Base-by-base conservation (phyloP, 2,113 vertebrate species). In the Microcebus lehilahytsara region DNA sequence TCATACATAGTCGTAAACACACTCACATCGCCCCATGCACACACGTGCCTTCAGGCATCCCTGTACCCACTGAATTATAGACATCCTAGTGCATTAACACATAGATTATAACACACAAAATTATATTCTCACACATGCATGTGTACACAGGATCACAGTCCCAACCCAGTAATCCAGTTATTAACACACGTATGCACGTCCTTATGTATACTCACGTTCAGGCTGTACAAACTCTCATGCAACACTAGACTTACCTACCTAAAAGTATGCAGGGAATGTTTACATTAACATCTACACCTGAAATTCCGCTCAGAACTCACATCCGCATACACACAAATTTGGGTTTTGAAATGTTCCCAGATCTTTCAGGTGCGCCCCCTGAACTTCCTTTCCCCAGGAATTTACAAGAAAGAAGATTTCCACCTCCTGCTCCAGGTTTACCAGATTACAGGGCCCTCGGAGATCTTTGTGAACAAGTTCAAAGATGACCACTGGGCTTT, bases 401-500 rank as follows among this genome's bases (percentile, higher is more conserved):
- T 98, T 86, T 99, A 99, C 97, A 99, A 99, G 97, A 99, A 99
- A 87, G 99, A 99, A 83, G 99, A 99, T 3, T 99, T 99, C 85
- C 99, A 99, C 97, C 99, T 99, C 95, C 98, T 99, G n/a, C 99
- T 99, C 34, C 99, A 99, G 98, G 99, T 99, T 51, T 99, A 99
- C 96, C 99, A 99, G 97, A 99, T 99, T 72, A 99, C 98, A 34
- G 99, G 99, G 10, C 99, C 99, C 0, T 98, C 99, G 97, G 99
- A 99, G 96, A 99, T 99, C 96, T 99, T 99, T 81, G 98, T 99
- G 98, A 99, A 99, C 98, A 99, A 99, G 98, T 99, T 99, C 98
- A 99, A 99, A 98, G 99, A 99, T 0, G 99, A 99, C 75, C 99
- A 99, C 96, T 99, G 99, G 99, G 99, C 99, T 51, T 98, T 99